Base-by-base conservation (phyloP, 2,888 invertebrate genomes). In the Noctua janthe region DNA sequence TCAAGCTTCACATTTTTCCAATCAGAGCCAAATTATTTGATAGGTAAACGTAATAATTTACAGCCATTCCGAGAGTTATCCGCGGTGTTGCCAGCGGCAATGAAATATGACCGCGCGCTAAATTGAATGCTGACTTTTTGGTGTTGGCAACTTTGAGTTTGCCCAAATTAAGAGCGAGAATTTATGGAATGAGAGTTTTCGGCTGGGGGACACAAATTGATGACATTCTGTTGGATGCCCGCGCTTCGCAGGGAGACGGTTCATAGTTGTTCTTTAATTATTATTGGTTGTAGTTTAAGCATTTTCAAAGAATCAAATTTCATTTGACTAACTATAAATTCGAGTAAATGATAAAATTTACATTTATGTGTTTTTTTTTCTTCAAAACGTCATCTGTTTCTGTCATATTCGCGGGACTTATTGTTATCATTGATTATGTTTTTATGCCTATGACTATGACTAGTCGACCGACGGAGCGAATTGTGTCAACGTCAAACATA, bases 91-190 rank as follows among this genome's bases (percentile, higher is more conserved):
- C 89, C 85, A 84, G 83, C 76, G 90, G 87, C 88, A 71, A 74
- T 85, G 78, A 89, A 89, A 90, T 90, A 90, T 85, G 73, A 81
- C 83, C 67, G 74, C 80, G 74, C 81, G 76, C 67, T 81, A 89
- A 90, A 90, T 90, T 90, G 89, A 90, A 89, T 83, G 89, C 87
- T 85, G 90, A 89, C 82, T 88, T 87, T 86, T 90, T 75, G 85
- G 89, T 89, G 88, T 83, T 89, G 79, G 82, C 75, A 85, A 86
- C 83, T 86, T 83, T 83, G 89, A 89, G 74, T 82, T 84, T 85
- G 78, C 80, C 64, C 78, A 85, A 90, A 90, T 89, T 89, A 89
- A 90, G 87, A 82, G 76, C 66, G 82, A 81, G 74, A 89, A 89
- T 89, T 89, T 89, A 89, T 89, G 87, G 84, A 88, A 90, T 85